Conservation (phyloP, 2,113 vertebrate species). For the Nibea coibor region DNA sequence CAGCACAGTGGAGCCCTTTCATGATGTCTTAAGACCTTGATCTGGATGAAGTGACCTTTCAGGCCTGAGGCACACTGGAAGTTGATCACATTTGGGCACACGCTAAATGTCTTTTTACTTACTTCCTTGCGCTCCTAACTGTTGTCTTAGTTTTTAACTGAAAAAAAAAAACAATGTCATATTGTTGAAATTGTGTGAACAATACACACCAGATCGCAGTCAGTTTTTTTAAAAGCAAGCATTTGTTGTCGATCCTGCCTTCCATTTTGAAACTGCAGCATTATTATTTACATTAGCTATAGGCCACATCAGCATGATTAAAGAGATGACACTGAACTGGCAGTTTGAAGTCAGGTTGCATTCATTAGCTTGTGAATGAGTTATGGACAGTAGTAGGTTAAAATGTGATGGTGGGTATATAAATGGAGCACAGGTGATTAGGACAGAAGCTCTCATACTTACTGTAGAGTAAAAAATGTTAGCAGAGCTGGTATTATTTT, state of each 20-base stretch:
- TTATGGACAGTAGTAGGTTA: background rate
- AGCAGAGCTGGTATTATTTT: constrained; percentile 9
- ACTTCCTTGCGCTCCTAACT: background rate
- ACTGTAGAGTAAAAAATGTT: background rate
- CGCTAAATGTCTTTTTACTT: background rate
- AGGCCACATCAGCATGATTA: background rate
- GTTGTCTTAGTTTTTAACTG: background rate
- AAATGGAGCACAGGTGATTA: background rate
- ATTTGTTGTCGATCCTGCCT: too few species aligned
- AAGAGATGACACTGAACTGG: background rate
- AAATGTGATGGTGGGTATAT: background rate
- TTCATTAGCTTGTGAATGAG: background rate
- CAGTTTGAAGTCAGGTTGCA: background rate
- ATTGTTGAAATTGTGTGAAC: background rate
- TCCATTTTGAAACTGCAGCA: background rate
- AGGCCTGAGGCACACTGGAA: constrained; percentile 32
- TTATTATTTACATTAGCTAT: background rate
- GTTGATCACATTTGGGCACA: constrained; percentile 14
- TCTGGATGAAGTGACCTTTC: constrained; percentile 67
- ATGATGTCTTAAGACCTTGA: constrained; percentile 47
- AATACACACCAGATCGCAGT: background rate
- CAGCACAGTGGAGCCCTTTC: constrained; percentile 63
- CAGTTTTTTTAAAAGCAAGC: too few species aligned
- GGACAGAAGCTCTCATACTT: background rate
- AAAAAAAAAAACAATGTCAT: background rate